Evolutionary conservation across 2,797 vertebrate species (phyloP).

Genomic region (Typhlichthys eigenmanni): DNA sequence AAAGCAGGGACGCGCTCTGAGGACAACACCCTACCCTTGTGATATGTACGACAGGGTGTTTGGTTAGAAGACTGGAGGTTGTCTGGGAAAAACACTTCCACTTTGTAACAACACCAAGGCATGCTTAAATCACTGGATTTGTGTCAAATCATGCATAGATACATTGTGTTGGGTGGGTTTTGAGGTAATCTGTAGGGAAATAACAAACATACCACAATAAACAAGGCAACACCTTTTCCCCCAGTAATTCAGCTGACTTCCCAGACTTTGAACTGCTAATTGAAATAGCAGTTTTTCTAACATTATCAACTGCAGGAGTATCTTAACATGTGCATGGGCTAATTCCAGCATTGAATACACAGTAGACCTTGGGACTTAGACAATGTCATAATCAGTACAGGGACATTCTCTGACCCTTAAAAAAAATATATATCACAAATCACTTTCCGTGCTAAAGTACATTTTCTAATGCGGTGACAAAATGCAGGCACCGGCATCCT

Average conservation of each 20-base stretch:
- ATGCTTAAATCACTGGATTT: no score
- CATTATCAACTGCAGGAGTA: no score
- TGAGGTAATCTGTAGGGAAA: conserved; percentile 13
- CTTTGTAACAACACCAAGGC: conserved; percentile 27
- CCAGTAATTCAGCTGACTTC: conserved; percentile 14
- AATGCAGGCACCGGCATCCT: conserved; percentile 20
- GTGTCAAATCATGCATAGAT: no score
- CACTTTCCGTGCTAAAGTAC: conserved; percentile 15
- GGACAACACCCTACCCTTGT: conserved; percentile 18
- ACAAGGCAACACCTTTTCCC: not conserved
- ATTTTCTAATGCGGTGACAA: conserved; percentile 31
- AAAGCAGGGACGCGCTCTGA: conserved; percentile 5
- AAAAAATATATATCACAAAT: conserved; percentile 1
- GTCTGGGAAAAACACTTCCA: conserved; percentile 52
- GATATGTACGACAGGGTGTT: conserved; percentile 42
- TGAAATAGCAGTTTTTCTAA: no score
- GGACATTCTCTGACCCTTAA: not conserved
- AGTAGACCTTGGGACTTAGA: no score
- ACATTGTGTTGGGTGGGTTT: conserved; percentile 30
- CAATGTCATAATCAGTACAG: no score
- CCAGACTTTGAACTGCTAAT: not conserved
- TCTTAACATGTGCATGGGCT: no score
- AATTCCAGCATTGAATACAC: no score
- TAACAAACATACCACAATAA: not conserved
- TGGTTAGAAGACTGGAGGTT: conserved; percentile 45